Evolutionary conservation across 2,113 vertebrate species (phyloP), one percentile per base, ranked within the genome.

Genomic region (Lepus americanus): DNA sequence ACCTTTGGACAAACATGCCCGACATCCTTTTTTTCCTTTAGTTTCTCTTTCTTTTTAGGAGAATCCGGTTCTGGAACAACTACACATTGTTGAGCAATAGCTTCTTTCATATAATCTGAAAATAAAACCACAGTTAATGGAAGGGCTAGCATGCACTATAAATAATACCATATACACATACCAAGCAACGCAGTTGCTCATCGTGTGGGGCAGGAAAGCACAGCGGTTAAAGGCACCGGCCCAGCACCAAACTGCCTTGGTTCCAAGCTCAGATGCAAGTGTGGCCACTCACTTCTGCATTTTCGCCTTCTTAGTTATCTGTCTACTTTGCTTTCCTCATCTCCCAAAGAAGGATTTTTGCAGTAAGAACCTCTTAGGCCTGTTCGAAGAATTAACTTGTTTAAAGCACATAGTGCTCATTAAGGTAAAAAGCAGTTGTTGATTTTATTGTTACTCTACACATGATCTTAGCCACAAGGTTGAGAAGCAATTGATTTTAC

Each of bases 91-190:
- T 86, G 89, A 89, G 7, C 61, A 76, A 81, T 74, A 77, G 0
- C 51, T 67, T 76, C 74, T 74, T 90, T 76, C 59, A 83, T 9
- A 82, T 88, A 94, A 95, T 74, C 96, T 98, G 89, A 39, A 97
- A 97, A 84, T 11, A 64, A 93, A 93, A 67, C 12, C 76, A 39
- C 67, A 39, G 69, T 63, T 79, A 91, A 86, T 10, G 51, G 29
- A 89, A 67, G 55, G 53, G 14, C 12, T 29, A 67, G 6, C 12
- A 61, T 22, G 49, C 73, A 12, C 23, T 55, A 70, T 31, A 64
- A 55, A 76, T 29, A 44, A 69, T 25, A 17, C 20, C n/a, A 59
- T 0, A 53, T 61, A 64, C 14, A 85, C 5, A 59, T 7, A 49
- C n/a, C 31, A 27, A 33, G 20, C 25, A 20, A 63, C 9, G 13